These are phyloP conservation scores for Grallaria varia DNA, from an alignment of 2,113 vertebrate species.

Conservation along the genomic window DNA sequence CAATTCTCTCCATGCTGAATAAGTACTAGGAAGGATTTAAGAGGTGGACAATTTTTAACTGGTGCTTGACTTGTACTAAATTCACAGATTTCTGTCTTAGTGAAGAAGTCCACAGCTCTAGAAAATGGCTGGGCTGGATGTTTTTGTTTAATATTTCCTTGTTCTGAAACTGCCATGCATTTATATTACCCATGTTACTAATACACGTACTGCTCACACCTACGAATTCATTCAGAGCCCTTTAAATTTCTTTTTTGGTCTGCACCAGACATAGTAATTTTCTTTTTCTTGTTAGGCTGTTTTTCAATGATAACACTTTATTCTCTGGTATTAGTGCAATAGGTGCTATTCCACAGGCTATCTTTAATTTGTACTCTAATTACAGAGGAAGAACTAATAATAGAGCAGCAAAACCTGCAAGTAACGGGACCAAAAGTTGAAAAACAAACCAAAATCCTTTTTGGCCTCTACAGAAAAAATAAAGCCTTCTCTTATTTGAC, in stretches of 20 bases:
- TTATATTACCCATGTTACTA: not conserved
- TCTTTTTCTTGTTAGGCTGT: not conserved
- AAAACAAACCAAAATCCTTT: not conserved
- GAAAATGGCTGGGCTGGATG: not conserved
- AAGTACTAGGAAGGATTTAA: constrained; percentile 25
- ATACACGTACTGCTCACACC: not conserved
- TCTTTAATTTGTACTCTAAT: not conserved
- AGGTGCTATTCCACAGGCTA: not conserved
- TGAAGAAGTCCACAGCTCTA: not conserved
- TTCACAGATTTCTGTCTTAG: not conserved
- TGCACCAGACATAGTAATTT: not conserved
- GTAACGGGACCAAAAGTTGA: not conserved
- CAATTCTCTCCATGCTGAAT: constrained; percentile 43
- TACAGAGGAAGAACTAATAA: not conserved
- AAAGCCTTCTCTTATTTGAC: not conserved
- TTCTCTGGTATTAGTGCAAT: not conserved
- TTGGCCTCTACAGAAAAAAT: not conserved
- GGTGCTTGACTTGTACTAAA: not conserved
- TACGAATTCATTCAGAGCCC: not conserved
- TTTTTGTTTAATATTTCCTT: not conserved
- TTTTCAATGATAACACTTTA: not conserved
- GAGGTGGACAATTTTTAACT: not conserved
- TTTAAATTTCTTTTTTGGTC: not conserved
- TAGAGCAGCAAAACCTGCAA: not conserved
- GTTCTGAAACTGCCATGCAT: not conserved